Evolutionary conservation across 92 coral and sea anemone species (phyloP).

Genomic region (Bergia puertoricense): DNA sequence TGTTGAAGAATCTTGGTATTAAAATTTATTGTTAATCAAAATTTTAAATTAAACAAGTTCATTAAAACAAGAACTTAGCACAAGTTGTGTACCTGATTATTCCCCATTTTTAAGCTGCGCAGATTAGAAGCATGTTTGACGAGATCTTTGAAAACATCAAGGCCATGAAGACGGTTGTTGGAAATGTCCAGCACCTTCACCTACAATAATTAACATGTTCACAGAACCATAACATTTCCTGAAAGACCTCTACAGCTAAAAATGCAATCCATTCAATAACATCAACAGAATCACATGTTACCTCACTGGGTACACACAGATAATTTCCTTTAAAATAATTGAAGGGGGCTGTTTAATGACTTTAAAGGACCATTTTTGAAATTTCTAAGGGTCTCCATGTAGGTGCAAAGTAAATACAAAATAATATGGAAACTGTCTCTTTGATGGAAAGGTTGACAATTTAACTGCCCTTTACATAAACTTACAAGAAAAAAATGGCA

Average conservation of each 20-base stretch:
- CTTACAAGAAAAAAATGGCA: no score
- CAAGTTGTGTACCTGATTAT: constrained; percentile 67
- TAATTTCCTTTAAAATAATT: no score
- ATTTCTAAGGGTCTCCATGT: no score
- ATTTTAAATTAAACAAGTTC: neutral
- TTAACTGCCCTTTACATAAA: no score
- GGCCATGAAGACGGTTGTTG: constrained; percentile 73
- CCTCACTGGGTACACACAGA: no score
- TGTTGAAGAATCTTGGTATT: no score
- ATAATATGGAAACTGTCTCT: no score
- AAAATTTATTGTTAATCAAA: neutral
- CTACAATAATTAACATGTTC: constrained; percentile 43
- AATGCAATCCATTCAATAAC: neutral
- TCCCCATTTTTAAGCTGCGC: constrained; percentile 71
- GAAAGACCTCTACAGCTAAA: neutral
- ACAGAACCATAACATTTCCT: neutral
- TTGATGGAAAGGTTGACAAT: no score
- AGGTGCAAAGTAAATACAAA: no score
- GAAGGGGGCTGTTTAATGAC: no score
- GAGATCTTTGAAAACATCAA: constrained; percentile 85
- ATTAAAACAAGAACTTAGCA: neutral
- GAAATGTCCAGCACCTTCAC: constrained; percentile 82
- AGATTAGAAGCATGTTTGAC: constrained; percentile 75
- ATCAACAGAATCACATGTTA: no score
- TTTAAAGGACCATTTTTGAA: no score